Base-by-base conservation (phyloP, 2,113 vertebrate genomes). In the Nycticryphes semicollaris region DNA sequence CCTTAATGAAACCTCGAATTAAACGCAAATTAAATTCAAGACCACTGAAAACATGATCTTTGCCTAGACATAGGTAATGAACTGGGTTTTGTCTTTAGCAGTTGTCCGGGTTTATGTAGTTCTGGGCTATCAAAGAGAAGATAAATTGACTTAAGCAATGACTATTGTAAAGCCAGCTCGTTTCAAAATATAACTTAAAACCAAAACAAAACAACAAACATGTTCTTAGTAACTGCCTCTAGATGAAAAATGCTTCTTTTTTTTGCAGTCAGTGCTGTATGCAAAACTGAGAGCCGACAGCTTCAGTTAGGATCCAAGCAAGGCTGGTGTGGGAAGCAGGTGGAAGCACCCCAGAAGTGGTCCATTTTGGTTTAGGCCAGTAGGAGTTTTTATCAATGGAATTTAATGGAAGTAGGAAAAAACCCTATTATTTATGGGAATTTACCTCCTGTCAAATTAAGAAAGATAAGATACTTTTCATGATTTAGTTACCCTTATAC, bases 21-120 rank as follows among this genome's bases (percentile, higher is more conserved):
- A 97, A 95, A 97, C 89, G 81, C 31, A 95, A 95, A 97, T 96
- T 96, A 91, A 87, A 92, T 93, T 77, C 89, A 37, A 92, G 79
- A 91, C 91, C 92, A 89, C 57, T 97, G 41, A 84, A 95, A 89
- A 69, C 85, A 43, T 35, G 82, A 85, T 95, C 76, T 92, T 93
- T 86, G 59, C 87, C 66, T 85, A 86, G 35, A 85, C 82, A 74
- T 9, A 73, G 51, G 35, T 84, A 94, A 73, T 77, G 70, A 95
- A 75, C 41, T 72, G 37, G 37, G 12, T 7, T 88, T 84, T 93
- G 48, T 80, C 27, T 69, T 62, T 24, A 91, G 86, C 60, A 89
- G 39, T 82, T 78, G 90, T 64, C 45, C 19, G 53, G 33, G 80
- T 91, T 93, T 79, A 43, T 12, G 28, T 31, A 72, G 66, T 28